phyloP scores from a whole-genome alignment of 2,888 invertebrate genomes.

The Polydrusus tereticollis region DNA sequence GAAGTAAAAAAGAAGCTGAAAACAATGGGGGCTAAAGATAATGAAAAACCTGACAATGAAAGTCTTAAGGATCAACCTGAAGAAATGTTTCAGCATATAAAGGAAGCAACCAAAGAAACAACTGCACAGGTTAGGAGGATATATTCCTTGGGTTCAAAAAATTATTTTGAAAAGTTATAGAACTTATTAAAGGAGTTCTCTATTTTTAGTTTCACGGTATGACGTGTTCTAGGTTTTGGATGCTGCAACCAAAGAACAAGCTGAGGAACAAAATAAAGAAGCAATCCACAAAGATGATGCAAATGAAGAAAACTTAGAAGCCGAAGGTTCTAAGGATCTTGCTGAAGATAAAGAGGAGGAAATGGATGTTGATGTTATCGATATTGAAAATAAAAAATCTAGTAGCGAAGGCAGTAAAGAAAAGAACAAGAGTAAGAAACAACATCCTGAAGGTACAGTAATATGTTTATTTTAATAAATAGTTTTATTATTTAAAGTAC shows the following conservation, averaged over 20 bases:
- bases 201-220: not conserved
- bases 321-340: slow-evolving; percentile 71
- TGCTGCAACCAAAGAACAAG: slow-evolving; percentile 87
- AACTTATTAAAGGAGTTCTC: too few relatives aligned
- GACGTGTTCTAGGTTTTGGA: slow-evolving; percentile 72
- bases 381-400: slow-evolving; percentile 63
- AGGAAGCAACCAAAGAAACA: slow-evolving; percentile 81
- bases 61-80: slow-evolving; percentile 17
- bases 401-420: slow-evolving; percentile 65
- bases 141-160: too few relatives aligned
- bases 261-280: slow-evolving; percentile 72
- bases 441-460: slow-evolving; percentile 60
- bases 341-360: slow-evolving; percentile 59
- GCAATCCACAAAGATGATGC: slow-evolving; percentile 70
- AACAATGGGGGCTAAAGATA: slow-evolving; percentile 67
- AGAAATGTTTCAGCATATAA: slow-evolving; percentile 84
- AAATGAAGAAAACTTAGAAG: slow-evolving; percentile 72
- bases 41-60: slow-evolving; percentile 37
- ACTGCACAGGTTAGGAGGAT: slow-evolving; percentile 83
- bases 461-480: slow-evolving; percentile 45
- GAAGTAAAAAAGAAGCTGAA: slow-evolving; percentile 75
- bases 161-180: too few relatives aligned
- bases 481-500: not conserved
- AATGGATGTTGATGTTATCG: slow-evolving; percentile 59
- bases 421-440: slow-evolving; percentile 67